Base-by-base conservation (phyloP, 2,888 invertebrate species). In the Tachina grossa region DNA sequence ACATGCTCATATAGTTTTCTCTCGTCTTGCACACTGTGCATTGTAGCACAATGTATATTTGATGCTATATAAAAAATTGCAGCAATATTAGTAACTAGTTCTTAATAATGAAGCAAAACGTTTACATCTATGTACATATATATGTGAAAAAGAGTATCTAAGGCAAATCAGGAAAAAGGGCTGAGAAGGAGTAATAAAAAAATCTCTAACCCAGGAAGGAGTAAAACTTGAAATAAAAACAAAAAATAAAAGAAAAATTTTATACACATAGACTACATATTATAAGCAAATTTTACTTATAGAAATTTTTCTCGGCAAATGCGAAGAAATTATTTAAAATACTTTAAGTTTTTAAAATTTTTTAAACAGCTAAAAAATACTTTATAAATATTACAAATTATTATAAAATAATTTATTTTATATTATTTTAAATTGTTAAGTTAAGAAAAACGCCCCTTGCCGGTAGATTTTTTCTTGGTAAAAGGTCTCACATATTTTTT, bases 221-320 rank as follows among this genome's bases (percentile, higher is more conserved):
- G 79, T 83, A 71, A 65, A 83, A 76, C 47, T 59, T 22, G 47
- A 83, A 83, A 83, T 59, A 80, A 85, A 83, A 85, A 82, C 82
- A 82, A 83, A 83, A 31, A 82, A 14, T 47, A 47, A 14, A 55
- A 31, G 22, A 9, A 74, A 74, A 31, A 71, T 61, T 13, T 68
- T 19, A 57, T 16, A 43, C 66, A 80, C 41, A 79, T 11, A 66
- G 39, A 47, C 45, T 43, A 61, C 39, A 41, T 49, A 13, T 47
- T 13, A 31, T 13, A 16, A 49, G 1, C 51, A 51, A 53, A 43
- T 61, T 43, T 61, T 41, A 41, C 41, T 61, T 66, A 66, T 68
- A 74, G 51, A 74, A 59, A 66, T n/a, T 66, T 74, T 66, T 66
- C 14, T 47, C 31, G 13, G 6, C 16, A 59, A 66, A 65, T 1